Evolutionary conservation across 2,797 vertebrate species (phyloP).

Genomic region (Xerus rutilus): DNA sequence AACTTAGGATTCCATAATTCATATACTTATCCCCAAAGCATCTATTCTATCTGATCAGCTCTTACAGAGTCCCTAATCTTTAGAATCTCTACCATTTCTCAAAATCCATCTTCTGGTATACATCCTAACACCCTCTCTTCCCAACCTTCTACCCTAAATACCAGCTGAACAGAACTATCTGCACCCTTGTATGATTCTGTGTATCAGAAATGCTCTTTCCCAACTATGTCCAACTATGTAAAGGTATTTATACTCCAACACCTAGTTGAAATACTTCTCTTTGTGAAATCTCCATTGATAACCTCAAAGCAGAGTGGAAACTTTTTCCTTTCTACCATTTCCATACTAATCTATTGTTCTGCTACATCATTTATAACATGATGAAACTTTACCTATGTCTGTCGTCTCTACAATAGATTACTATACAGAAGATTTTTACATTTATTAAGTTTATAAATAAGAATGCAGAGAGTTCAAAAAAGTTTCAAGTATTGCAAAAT

Average conservation of each 20-base stretch:
- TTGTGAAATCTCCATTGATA: neutral
- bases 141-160: neutral
- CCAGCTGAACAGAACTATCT: neutral
- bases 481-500: neutral
- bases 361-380: neutral
- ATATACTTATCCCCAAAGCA: neutral
- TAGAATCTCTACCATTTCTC: neutral
- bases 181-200: neutral
- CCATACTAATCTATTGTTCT: neutral
- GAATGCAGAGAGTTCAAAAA: neutral
- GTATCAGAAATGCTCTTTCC: neutral
- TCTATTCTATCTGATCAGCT: neutral
- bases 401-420: slow-evolving; percentile 25
- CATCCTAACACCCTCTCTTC: neutral
- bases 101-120: neutral
- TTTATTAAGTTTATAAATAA: slow-evolving; percentile 43
- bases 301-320: neutral
- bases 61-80: neutral
- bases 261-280: neutral
- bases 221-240: neutral
- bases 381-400: neutral
- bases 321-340: neutral
- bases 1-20: neutral
- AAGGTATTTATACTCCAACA: neutral
- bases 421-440: neutral